Base-by-base conservation (phyloP, 35 echinoderm and acorn worm genomes). In the Apostichopus parvimensis region DNA sequence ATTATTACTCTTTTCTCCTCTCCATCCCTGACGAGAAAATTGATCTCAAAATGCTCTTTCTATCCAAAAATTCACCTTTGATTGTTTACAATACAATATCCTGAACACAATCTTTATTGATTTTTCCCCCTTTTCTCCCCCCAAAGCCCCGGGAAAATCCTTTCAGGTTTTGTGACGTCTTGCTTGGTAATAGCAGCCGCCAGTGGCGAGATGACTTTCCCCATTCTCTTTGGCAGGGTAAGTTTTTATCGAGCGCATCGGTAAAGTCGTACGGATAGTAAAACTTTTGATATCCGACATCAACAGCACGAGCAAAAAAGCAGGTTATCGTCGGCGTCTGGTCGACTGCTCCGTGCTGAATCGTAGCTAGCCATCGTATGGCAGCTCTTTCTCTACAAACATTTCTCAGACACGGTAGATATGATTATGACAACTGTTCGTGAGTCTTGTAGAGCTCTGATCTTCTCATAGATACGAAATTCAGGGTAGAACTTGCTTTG, bases 141-240 rank as follows among this genome's bases (percentile, higher is more conserved):
- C 71, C 24, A 75, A 75, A 24, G 17, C 71, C n/a, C 71, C 5
- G 17, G 15, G 20, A 28, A 54, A 71, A 80, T 79, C 28, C 12
- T 76, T 73, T 59, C 87, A 98, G 97, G 97, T 12, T 91, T 95
- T 88, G 97, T 99, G 70, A 99, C 97, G 7, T 96, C 95, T 87
- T 96, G 93, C 91, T 79, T 99, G 5, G 97, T 99, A 21, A 95
- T 99, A 71, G 97, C 95, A 23, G 97, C 97, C 65, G 97, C 97
- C 6, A 93, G 92, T 56, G 97, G 97, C 17, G 97, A 99, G 83
- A 99, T 99, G 97, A 90, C 90, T 61, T 99, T 99, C 92, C 97
- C 97, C 57, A 93, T 99, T 34, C 34, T 99, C 12, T 90, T 99
- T 14, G 97, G 97, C 22, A 93, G 93, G 92, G 97, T 99, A 87